Percentiles rank a stretch among this genome's conserved stretches.
phyloP scores from a whole-genome alignment of 1,140 invertebrate species.

The Hesperophylax magnus region DNA sequence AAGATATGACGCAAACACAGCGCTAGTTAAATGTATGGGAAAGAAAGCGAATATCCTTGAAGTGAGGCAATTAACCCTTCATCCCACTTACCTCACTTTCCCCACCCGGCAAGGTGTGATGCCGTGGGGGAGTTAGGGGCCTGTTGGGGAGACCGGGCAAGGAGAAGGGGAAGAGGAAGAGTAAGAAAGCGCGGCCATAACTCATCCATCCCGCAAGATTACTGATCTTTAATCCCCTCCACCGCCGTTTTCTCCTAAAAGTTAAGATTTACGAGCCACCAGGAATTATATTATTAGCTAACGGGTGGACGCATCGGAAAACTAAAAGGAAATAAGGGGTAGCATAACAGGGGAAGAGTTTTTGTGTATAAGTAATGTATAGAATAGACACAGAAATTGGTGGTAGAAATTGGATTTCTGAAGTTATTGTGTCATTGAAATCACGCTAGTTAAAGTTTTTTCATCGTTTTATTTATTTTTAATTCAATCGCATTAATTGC shows the following conservation, averaged over 20 bases:
- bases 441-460: no score
- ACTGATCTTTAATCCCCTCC: slow-evolving; percentile 82
- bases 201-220: slow-evolving; percentile 78
- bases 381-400: no score
- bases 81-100: slow-evolving; percentile 12
- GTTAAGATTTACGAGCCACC: slow-evolving; percentile 78
- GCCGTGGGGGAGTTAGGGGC: slow-evolving; percentile 58
- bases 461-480: no score
- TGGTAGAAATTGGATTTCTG: no score
- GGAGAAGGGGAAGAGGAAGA: slow-evolving; percentile 34
- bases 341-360: neutral
- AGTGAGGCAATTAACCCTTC: slow-evolving; percentile 42
- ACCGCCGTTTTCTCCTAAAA: slow-evolving; percentile 72
- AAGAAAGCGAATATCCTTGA: neutral
- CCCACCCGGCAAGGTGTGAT: slow-evolving; percentile 58
- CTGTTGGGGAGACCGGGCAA: neutral
- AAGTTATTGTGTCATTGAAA: no score
- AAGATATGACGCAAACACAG: no score
- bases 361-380: no score
- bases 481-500: no score
- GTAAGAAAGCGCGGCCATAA: slow-evolving; percentile 68
- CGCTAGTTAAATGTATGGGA: no score
- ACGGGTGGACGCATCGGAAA: slow-evolving; percentile 39
- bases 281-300: slow-evolving; percentile 75
- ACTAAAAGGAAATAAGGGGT: neutral